A percentile compares a stretch with the other conserved stretches of the same genome.
These are phyloP conservation scores for Thrips palmi DNA, from an alignment of 1,140 invertebrate species.

Conservation along the genomic window DNA sequence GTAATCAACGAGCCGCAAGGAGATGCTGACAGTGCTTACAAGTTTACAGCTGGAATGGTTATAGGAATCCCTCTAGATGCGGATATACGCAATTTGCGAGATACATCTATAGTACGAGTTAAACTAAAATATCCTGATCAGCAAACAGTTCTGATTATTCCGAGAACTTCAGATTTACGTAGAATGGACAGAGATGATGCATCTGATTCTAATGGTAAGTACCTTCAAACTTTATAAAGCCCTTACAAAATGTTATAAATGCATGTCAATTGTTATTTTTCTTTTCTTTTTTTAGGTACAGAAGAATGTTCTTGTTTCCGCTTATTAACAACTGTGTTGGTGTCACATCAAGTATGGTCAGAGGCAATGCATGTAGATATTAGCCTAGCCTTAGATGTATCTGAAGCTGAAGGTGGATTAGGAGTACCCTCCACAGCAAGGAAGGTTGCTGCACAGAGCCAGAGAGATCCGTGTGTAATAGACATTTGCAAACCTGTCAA, in stretches of 20 bases:
- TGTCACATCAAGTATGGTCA: constrained; percentile 81
- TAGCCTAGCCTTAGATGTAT: constrained; percentile 58
- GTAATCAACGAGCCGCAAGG: constrained; percentile 68
- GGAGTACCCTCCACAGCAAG: too few species aligned
- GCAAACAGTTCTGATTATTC: constrained; percentile 62
- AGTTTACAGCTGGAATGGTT: constrained; percentile 83
- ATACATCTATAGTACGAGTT: constrained; percentile 52
- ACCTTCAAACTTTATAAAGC: background rate
- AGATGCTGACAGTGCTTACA: constrained; percentile 67
- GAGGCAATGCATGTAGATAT: constrained; percentile 79
- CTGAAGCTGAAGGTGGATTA: constrained; percentile 35
- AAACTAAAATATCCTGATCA: constrained; percentile 86
- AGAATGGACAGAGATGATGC: too few species aligned
- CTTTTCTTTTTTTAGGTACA: constrained; percentile 10
- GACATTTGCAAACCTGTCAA: constrained; percentile 79
- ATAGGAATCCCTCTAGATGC: constrained; percentile 71
- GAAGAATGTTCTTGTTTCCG: constrained; percentile 46
- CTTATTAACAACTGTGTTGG: constrained; percentile 62
- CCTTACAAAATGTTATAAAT: background rate
- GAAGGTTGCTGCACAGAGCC: constrained; percentile 25
- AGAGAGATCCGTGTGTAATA: constrained; percentile 44
- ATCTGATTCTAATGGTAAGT: constrained; percentile 9
- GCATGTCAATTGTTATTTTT: constrained; percentile 4
- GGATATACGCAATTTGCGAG: constrained; percentile 60
- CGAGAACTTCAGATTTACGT: constrained; percentile 46